These are phyloP conservation scores for Galemys pyrenaicus DNA, from an alignment of 2,113 vertebrate genomes.

Conservation along the genomic window DNA sequence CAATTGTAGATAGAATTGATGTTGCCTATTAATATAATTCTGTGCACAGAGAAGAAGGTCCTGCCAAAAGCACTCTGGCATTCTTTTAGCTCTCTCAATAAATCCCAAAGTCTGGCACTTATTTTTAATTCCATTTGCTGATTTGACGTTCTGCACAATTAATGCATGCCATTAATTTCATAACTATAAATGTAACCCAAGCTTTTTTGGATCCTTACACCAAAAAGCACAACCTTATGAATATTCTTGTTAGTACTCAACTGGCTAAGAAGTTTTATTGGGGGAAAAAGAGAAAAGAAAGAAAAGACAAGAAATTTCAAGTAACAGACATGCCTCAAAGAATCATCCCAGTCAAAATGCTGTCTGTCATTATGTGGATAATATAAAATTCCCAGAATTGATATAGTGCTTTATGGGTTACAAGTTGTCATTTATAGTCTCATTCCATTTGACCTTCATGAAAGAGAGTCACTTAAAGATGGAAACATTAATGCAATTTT, in stretches of 20 bases:
- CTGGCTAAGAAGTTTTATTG: background rate
- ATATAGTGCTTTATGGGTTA: background rate
- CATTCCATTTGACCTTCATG: conserved; percentile 15
- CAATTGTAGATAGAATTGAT: conserved; percentile 41
- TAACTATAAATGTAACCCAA: conserved; percentile 52
- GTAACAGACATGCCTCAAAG: background rate
- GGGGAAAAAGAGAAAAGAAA: background rate
- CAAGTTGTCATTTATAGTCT: background rate
- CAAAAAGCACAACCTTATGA: background rate
- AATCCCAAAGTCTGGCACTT: conserved; percentile 58
- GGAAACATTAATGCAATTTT: background rate
- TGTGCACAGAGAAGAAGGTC: background rate
- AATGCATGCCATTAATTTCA: conserved; percentile 59
- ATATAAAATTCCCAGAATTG: background rate
- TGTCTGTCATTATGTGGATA: background rate
- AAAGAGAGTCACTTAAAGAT: background rate
- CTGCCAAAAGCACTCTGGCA: conserved; percentile 62
- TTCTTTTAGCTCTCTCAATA: conserved; percentile 60
- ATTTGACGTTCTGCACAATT: conserved; percentile 59
- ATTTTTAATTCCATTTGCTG: conserved; percentile 63
- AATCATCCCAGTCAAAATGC: background rate
- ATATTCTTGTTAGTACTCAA: background rate
- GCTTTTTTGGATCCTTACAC: conserved; percentile 21
- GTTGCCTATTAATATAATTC: conserved; percentile 69
- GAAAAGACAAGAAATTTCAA: conserved; percentile 5